Percentiles rank a stretch among this genome's conserved stretches.
Conservation (phyloP, 2,888 invertebrate species). For the Chloromyia formosa region DNA sequence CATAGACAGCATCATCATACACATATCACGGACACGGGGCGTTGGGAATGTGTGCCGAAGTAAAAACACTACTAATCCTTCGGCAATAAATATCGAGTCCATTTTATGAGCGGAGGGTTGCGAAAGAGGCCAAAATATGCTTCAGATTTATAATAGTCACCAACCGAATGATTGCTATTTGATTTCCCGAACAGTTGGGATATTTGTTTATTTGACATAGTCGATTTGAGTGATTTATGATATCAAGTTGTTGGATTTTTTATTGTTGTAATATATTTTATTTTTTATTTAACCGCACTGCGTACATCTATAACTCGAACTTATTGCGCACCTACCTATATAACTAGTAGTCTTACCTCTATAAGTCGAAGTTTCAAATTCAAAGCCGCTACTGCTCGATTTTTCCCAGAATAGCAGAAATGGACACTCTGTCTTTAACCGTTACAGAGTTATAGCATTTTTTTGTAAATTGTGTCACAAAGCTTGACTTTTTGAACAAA, state of each 20-base stretch:
- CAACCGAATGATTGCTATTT: conserved; percentile 49
- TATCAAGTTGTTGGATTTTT: background rate
- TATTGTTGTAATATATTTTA: no score
- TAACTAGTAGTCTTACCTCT: no score
- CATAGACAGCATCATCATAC: conserved; percentile 22
- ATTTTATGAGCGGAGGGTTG: conserved; percentile 38
- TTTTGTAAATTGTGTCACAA: no score
- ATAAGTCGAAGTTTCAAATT: no score
- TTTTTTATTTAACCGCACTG: no score
- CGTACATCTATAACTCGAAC: no score
- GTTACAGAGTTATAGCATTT: no score
- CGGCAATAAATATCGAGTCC: conserved; percentile 44
- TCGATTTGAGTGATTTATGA: conserved; percentile 44
- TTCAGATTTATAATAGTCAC: conserved; percentile 46
- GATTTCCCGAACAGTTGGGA: conserved; percentile 50
- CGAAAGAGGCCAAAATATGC: conserved; percentile 45
- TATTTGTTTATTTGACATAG: conserved; percentile 42
- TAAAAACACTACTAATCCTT: conserved; percentile 47
- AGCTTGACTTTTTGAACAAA: no score
- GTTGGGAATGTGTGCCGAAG: conserved; percentile 27
- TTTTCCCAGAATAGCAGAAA: no score
- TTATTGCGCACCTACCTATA: no score
- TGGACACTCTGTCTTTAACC: no score
- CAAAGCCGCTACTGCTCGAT: no score
- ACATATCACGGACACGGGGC: background rate